phyloP scores from a whole-genome alignment of 2,113 vertebrate genomes.

The Sakesphorus luctuosus region DNA sequence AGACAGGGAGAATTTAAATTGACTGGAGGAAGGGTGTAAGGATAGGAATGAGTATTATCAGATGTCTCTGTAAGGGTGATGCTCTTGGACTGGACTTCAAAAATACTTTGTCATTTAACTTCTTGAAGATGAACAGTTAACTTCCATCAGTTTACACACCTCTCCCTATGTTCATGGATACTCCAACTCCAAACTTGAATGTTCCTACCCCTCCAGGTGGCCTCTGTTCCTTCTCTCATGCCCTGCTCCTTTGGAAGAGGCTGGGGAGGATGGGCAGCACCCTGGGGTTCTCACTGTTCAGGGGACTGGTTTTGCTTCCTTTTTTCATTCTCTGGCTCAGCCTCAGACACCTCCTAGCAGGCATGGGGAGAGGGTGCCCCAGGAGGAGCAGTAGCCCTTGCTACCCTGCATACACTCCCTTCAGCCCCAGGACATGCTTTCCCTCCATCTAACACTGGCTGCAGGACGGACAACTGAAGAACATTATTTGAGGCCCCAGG shows the following conservation, averaged over 20 bases:
- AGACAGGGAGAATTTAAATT: not conserved
- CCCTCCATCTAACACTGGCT: not conserved
- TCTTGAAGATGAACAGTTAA: not conserved
- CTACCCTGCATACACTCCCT: fast-evolving
- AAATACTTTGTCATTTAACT: not conserved
- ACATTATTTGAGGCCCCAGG: not conserved
- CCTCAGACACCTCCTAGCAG: not conserved
- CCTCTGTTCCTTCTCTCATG: not conserved
- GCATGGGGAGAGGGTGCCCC: not conserved
- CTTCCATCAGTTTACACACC: not conserved
- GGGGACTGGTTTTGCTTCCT: not conserved
- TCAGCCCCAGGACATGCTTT: not conserved
- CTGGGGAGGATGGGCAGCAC: not conserved
- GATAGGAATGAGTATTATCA: not conserved
- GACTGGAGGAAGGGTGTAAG: not conserved
- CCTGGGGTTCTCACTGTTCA: fast-evolving
- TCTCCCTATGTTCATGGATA: not conserved
- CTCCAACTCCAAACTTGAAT: not conserved
- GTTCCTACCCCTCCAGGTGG: not conserved
- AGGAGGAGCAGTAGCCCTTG: not conserved
- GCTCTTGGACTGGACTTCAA: not conserved
- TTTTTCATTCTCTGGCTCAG: not conserved
- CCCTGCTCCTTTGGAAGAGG: not conserved
- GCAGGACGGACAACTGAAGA: not conserved
- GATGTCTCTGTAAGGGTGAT: not conserved